phyloP scores from a whole-genome alignment of 2,888 invertebrate species.

The Acronicta aceris region DNA sequence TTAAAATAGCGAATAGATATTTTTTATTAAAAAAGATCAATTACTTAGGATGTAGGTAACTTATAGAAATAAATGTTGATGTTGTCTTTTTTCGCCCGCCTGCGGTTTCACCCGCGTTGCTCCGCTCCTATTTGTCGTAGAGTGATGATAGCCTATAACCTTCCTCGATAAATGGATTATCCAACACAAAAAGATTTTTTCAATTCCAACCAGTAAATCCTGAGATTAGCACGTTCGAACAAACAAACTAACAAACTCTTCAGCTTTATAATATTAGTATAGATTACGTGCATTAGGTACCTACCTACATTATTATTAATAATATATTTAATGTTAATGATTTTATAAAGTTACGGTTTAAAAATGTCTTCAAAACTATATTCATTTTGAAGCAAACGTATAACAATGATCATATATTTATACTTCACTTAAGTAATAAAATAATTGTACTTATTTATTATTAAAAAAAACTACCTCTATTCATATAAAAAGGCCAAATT shows the following conservation, averaged over 20 bases:
- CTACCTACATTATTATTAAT: no score
- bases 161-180: no score
- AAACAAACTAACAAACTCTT: no score
- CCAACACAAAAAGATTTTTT: no score
- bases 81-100: conserved; percentile 36
- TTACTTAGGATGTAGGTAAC: conserved; percentile 28
- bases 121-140: no score
- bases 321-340: no score
- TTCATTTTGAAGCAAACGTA: background rate
- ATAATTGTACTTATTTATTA: background rate
- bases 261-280: no score
- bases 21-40: conserved; percentile 31
- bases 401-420: background rate
- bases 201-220: no score
- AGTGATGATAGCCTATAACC: no score
- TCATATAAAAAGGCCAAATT: conserved; percentile 7
- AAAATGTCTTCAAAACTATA: conserved; percentile 5
- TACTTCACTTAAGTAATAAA: background rate
- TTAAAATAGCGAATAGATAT: background rate
- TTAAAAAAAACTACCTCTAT: conserved; percentile 16
- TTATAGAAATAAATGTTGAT: conserved; percentile 3
- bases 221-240: no score
- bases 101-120: no score
- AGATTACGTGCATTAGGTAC: background rate
- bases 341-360: background rate